A percentile compares a stretch with the other conserved stretches of the same genome.
Conservation (phyloP, 2,888 invertebrate species). For the Scaptomyza flava region DNA sequence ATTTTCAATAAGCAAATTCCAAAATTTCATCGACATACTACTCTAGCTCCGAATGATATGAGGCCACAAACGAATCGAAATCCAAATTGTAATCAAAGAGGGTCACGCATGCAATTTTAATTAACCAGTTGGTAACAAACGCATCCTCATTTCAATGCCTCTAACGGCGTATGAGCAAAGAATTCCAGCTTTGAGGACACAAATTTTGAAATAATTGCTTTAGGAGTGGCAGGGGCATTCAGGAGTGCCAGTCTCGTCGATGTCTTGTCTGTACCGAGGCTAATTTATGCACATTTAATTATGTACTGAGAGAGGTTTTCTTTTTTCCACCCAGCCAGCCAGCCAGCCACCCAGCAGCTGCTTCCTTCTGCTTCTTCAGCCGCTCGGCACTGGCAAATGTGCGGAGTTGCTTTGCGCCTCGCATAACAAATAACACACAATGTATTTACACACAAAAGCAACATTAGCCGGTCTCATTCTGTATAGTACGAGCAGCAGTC, state of each 20-base stretch:
- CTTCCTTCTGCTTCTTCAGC: not conserved
- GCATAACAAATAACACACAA: slow-evolving; percentile 22
- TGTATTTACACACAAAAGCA: not conserved
- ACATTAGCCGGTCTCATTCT: slow-evolving; percentile 11
- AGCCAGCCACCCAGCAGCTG: not conserved
- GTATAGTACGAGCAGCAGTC: slow-evolving; percentile 31
- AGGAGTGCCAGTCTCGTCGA: slow-evolving; percentile 16
- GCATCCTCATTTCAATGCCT: not conserved
- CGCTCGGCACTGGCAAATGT: slow-evolving; percentile 9
- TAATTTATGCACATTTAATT: slow-evolving; percentile 52
- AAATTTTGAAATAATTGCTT: slow-evolving; percentile 34
- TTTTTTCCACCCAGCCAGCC: not conserved
- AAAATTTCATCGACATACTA: not conserved
- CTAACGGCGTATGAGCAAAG: slow-evolving; percentile 10
- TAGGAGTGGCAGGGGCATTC: too few species aligned
- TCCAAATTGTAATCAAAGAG: slow-evolving; percentile 22
- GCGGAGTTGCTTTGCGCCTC: slow-evolving; percentile 6
- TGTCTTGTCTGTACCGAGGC: slow-evolving; percentile 29
- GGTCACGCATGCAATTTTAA: slow-evolving; percentile 34
- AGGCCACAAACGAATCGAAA: slow-evolving; percentile 16
- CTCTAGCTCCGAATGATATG: not conserved
- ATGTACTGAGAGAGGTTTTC: slow-evolving; percentile 18
- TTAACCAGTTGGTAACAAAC: slow-evolving; percentile 26
- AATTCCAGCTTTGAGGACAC: slow-evolving; percentile 7
- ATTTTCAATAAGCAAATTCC: slow-evolving; percentile 12